phyloP scores from a whole-genome alignment of 2,888 invertebrate genomes.

The Drosophila ezoana region DNA sequence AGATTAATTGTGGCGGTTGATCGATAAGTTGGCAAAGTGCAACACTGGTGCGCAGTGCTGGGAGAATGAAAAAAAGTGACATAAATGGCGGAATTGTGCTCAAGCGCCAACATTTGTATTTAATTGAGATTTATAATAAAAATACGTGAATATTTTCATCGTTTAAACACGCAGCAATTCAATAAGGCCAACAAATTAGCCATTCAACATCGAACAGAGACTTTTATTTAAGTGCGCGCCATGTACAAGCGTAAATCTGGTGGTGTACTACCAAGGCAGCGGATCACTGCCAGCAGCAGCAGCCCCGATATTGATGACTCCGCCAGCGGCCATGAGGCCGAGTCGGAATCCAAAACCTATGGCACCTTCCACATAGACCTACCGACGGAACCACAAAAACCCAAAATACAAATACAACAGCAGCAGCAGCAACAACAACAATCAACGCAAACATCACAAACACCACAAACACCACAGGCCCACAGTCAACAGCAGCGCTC shows the following conservation, averaged over 20 bases:
- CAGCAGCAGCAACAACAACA: slow-evolving; percentile 38
- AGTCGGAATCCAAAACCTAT: slow-evolving; percentile 40
- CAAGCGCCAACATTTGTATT: slow-evolving; percentile 81
- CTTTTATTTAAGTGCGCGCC: slow-evolving; percentile 46
- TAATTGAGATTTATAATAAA: slow-evolving; percentile 70
- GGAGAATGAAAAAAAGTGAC: slow-evolving; percentile 82
- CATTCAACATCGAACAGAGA: slow-evolving; percentile 31
- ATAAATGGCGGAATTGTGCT: slow-evolving; percentile 84
- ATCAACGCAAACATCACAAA: slow-evolving; percentile 38
- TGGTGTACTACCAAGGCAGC: slow-evolving; percentile 50
- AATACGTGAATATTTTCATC: slow-evolving; percentile 41
- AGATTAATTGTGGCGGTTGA: slow-evolving; percentile 29
- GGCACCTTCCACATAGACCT: slow-evolving; percentile 47
- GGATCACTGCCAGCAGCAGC: slow-evolving; percentile 50
- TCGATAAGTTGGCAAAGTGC: slow-evolving; percentile 32
- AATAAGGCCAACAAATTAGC: slow-evolving; percentile 30
- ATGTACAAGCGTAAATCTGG: slow-evolving; percentile 74
- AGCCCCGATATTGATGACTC: slow-evolving; percentile 53
- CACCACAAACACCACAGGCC: slow-evolving; percentile 34
- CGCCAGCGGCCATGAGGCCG: slow-evolving; percentile 31
- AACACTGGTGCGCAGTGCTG: slow-evolving; percentile 53
- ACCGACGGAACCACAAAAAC: slow-evolving; percentile 35
- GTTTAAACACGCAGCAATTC: slow-evolving; percentile 32
- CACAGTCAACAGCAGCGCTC: slow-evolving; percentile 71
- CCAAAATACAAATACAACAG: slow-evolving; percentile 34